Percentiles rank a stretch among this genome's conserved stretches.
phyloP scores from a whole-genome alignment of 2,888 invertebrate species.

The Notodonta dromedarius region DNA sequence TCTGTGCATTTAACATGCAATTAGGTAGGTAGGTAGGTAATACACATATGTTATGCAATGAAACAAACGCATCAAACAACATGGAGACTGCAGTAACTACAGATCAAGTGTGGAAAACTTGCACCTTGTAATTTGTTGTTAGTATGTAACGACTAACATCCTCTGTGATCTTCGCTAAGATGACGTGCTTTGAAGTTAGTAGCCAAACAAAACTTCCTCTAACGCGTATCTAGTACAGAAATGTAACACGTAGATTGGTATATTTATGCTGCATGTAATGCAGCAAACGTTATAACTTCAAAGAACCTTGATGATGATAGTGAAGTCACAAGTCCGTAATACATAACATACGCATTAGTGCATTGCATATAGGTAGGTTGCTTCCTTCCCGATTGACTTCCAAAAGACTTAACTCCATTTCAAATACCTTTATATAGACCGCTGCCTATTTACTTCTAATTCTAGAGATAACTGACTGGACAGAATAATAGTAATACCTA shows the following conservation, averaged over 20 bases:
- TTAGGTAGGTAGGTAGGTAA: slow-evolving; percentile 14
- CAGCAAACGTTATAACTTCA: slow-evolving; percentile 22
- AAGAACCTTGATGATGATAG: slow-evolving; percentile 12
- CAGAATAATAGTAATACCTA: no score
- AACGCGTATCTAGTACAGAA: slow-evolving; percentile 11
- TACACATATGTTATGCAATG: slow-evolving; percentile 21
- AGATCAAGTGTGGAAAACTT: slow-evolving; percentile 13
- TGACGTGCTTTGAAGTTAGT: slow-evolving; percentile 25
- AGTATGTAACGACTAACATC: background rate
- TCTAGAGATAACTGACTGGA: no score
- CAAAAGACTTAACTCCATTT: background rate
- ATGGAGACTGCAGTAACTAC: slow-evolving; percentile 11
- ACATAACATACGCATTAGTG: background rate
- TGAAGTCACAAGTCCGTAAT: background rate
- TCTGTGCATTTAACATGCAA: slow-evolving; percentile 23
- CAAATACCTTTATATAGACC: no score
- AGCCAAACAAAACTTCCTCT: slow-evolving; percentile 21
- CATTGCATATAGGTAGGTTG: background rate
- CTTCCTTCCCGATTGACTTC: background rate
- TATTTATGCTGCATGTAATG: slow-evolving; percentile 26
- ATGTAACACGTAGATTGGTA: background rate
- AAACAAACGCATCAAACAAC: slow-evolving; percentile 10
- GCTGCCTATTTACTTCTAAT: no score
- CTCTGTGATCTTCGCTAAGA: slow-evolving; percentile 10
- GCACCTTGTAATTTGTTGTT: background rate